Evolutionary conservation across 2,113 vertebrate species (phyloP), one percentile per base, ranked within the genome.

Genomic region (Vireo altiloquus): DNA sequence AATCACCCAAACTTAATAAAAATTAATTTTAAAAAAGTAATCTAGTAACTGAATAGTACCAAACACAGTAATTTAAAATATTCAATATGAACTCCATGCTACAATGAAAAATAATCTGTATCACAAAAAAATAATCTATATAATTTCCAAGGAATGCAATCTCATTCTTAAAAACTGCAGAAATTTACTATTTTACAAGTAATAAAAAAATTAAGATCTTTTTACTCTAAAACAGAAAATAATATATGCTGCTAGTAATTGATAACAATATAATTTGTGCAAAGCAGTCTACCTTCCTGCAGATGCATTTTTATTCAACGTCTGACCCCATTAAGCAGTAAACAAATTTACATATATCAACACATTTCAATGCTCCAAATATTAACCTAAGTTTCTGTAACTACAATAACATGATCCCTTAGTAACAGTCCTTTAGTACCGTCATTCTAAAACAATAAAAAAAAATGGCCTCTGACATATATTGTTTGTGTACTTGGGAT

Each of bases 311-410:
- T 93, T 89, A 93, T 93, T 82, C 53, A 70, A 61, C 49, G 64
- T 44, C 65, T 93, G 84, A 89, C 69, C 90, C 69, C 65, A 71
- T 72, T 82, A 84, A 93, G n/a, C 47, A 75, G 59, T 90, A 97
- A 97, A 96, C 80, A 94, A 97, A 91, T 96, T 97, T 95, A 83
- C 76, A 86, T 64, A 25, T 87, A 95, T 78, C 90, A 97, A 93
- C 79, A 95, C 53, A 95, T 81, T 96, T 96, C 86, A 61, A 79
- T 83, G 54, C 72, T 91, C 69, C 66, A 93, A 96, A 97, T 96
- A 97, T 80, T 95, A 97, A 94, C 75, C 90, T 92, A 98, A 98
- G 96, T 98, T 98, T 97, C 90, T 94, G 46, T 71, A 97, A 96
- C 92, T 94, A 91, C 75, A 90, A 89, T 87, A 96, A 87, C 82